These are phyloP conservation scores for Caenorhabditis angaria DNA, from an alignment of 2,888 invertebrate species.

Conservation along the genomic window DNA sequence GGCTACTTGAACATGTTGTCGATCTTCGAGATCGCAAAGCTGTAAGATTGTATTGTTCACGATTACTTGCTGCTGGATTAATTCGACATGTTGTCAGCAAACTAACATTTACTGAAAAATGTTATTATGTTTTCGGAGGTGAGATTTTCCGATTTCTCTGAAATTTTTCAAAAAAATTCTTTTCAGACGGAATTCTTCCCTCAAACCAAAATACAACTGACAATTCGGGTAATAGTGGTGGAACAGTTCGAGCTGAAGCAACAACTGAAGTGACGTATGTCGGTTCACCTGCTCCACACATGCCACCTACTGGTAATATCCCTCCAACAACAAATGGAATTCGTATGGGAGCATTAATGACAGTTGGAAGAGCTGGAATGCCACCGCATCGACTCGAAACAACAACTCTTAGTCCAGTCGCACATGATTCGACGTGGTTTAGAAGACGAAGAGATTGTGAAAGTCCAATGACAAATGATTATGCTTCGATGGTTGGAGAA, in stretches of 20 bases:
- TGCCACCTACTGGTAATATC: not conserved
- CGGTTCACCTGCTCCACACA: conserved; percentile 48
- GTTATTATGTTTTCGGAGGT: conserved; percentile 64
- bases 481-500: conserved; percentile 66
- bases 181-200: conserved; percentile 32
- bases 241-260: conserved; percentile 40
- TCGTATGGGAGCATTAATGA: conserved; percentile 3
- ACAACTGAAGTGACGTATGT: conserved; percentile 57
- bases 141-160: conserved; percentile 6
- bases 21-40: conserved; percentile 62
- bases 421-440: conserved; percentile 57
- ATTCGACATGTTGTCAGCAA: conserved; percentile 70
- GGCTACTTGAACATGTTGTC: conserved; percentile 65
- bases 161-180: not conserved
- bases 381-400: conserved; percentile 42
- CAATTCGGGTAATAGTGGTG: conserved; percentile 36
- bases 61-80: conserved; percentile 59
- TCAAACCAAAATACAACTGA: conserved; percentile 37
- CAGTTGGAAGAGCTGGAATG: conserved; percentile 12
- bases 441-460: conserved; percentile 55
- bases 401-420: conserved; percentile 42
- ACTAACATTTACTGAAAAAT: conserved; percentile 68
- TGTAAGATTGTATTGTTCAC: conserved; percentile 51
- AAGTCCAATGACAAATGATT: conserved; percentile 62
- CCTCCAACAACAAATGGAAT: not conserved